phyloP scores from a whole-genome alignment of 2,888 invertebrate genomes.

The Oegoconia quadripuncta region DNA sequence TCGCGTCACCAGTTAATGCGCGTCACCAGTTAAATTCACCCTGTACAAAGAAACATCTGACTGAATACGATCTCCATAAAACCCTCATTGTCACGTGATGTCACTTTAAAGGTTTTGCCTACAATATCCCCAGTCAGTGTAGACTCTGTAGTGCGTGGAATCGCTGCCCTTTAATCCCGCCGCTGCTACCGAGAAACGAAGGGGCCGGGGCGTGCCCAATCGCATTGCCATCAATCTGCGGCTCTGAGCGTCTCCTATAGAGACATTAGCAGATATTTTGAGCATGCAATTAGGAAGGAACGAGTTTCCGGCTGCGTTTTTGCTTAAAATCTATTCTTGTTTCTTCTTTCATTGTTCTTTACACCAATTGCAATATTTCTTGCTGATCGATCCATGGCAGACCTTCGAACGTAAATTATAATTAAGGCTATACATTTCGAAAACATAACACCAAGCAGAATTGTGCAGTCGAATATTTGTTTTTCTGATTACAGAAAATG shows the following conservation, averaged over 20 bases:
- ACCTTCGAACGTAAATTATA: too few species aligned
- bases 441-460: too few species aligned
- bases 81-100: too few species aligned
- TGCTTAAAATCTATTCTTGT: not conserved
- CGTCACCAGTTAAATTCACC: too few species aligned
- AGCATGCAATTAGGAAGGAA: conserved; percentile 50
- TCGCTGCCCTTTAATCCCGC: conserved; percentile 40
- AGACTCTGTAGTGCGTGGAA: conserved; percentile 1
- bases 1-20: too few species aligned
- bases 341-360: not conserved
- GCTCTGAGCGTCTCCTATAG: conserved; percentile 38
- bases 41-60: too few species aligned
- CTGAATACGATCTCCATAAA: too few species aligned
- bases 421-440: too few species aligned
- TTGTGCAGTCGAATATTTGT: too few species aligned
- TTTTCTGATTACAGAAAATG: too few species aligned
- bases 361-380: too few species aligned
- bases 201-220: conserved; percentile 55
- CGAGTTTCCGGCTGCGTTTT: conserved; percentile 47
- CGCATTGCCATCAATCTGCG: conserved; percentile 57
- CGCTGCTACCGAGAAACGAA: conserved; percentile 52
- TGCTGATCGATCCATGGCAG: too few species aligned
- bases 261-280: conserved; percentile 56
- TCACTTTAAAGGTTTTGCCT: not conserved
- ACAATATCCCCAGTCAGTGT: not conserved